phyloP scores from a whole-genome alignment of 2,888 invertebrate genomes.

The Trachelus troglodyta region DNA sequence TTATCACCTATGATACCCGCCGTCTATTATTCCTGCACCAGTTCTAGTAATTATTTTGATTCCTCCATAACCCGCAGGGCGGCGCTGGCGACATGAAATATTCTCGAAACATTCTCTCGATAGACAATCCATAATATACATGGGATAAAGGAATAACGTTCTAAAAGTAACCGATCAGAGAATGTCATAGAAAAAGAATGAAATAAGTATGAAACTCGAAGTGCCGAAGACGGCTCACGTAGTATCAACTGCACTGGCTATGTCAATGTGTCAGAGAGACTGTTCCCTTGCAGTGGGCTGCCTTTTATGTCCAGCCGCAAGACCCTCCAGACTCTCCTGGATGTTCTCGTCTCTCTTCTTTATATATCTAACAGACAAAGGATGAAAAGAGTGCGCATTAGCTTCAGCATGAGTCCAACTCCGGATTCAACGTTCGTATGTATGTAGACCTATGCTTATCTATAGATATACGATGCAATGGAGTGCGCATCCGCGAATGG shows the following conservation, averaged over 20 bases:
- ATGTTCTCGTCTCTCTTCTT: not conserved
- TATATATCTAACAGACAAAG: not conserved
- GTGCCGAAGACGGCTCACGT: not conserved
- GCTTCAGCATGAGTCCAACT: constrained; percentile 2
- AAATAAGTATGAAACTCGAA: not conserved
- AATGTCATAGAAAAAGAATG: not conserved
- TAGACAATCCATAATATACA: not conserved
- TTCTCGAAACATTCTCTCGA: not conserved
- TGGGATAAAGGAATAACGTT: not conserved
- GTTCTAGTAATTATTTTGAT: not conserved
- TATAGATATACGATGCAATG: not conserved
- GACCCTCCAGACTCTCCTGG: not conserved
- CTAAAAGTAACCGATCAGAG: not conserved
- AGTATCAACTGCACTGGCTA: constrained; percentile 30
- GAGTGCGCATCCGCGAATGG: constrained; percentile 10
- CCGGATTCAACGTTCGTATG: not conserved
- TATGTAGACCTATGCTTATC: not conserved
- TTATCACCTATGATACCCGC: not conserved
- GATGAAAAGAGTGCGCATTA: constrained; percentile 1
- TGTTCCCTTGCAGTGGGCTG: constrained; percentile 37
- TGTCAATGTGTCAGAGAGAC: constrained; percentile 52
- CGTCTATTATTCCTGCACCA: not conserved
- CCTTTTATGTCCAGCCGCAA: constrained; percentile 52
- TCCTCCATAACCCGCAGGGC: not conserved
- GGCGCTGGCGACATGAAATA: not conserved